phyloP scores from a whole-genome alignment of 2,113 vertebrate species.

The Mustelus asterias region DNA sequence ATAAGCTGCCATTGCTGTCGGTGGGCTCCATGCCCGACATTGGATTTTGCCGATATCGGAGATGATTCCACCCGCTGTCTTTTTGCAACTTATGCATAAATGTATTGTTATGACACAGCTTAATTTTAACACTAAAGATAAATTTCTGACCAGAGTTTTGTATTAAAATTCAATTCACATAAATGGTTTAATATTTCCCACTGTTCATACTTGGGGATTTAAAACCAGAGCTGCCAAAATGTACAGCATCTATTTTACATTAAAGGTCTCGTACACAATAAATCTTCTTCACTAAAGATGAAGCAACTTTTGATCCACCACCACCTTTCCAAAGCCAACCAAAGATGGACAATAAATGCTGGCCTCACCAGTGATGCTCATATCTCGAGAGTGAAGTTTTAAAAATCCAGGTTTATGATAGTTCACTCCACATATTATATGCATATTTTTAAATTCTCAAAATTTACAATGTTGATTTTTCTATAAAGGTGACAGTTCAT shows the following conservation, averaged over 20 bases:
- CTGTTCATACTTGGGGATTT: not conserved
- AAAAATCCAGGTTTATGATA: not conserved
- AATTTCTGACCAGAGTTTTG: not conserved
- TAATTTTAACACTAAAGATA: not conserved
- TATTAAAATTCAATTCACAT: not conserved
- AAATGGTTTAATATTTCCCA: not conserved
- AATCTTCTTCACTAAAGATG: not conserved
- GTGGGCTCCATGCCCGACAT: no score
- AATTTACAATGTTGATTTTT: not conserved
- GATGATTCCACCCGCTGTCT: no score
- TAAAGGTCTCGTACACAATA: not conserved
- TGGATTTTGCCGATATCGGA: no score
- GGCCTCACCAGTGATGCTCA: not conserved
- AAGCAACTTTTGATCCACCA: not conserved
- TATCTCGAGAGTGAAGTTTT: not conserved
- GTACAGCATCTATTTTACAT: not conserved
- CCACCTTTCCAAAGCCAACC: not conserved
- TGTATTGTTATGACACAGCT: not conserved
- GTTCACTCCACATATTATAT: not conserved
- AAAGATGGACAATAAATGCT: not conserved
- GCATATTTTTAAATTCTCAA: not conserved
- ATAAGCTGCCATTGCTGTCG: no score
- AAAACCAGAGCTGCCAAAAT: not conserved
- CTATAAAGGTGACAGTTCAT: not conserved
- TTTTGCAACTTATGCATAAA: not conserved